These are phyloP conservation scores for Danio jaintianensis DNA, from an alignment of 2,797 vertebrate species.

Conservation along the genomic window DNA sequence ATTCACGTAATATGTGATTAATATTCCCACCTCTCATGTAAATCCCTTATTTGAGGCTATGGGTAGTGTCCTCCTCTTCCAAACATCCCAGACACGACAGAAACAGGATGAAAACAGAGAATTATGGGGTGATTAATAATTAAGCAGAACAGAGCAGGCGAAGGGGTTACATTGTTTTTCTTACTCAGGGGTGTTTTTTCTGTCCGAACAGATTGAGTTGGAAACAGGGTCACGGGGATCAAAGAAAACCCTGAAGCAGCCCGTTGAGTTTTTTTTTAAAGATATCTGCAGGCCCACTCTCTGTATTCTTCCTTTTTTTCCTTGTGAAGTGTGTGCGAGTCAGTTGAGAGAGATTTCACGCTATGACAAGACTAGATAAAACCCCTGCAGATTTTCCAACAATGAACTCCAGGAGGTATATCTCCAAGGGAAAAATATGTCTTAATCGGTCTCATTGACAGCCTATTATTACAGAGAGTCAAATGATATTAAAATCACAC, in stretches of 20 bases:
- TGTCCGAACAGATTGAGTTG: slow-evolving; percentile 79
- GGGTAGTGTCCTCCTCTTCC: background rate
- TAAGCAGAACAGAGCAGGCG: slow-evolving; percentile 50
- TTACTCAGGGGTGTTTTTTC: slow-evolving; percentile 55
- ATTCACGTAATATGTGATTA: background rate
- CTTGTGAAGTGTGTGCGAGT: slow-evolving; percentile 59
- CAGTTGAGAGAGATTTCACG: slow-evolving; percentile 62
- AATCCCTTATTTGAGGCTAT: background rate
- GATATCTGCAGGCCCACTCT: slow-evolving; percentile 64
- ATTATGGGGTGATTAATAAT: slow-evolving; percentile 57
- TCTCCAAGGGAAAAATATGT: slow-evolving; percentile 66
- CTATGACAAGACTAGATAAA: slow-evolving; percentile 67
- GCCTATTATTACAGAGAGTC: slow-evolving; percentile 40
- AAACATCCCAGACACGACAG: slow-evolving; percentile 30
- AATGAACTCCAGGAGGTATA: slow-evolving; percentile 67
- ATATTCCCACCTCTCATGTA: background rate
- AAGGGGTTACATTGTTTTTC: slow-evolving; percentile 58
- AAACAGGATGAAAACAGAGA: slow-evolving; percentile 34
- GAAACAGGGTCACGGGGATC: slow-evolving; percentile 73
- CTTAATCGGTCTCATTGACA: slow-evolving; percentile 57
- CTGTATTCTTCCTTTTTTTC: slow-evolving; percentile 49
- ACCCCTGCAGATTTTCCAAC: slow-evolving; percentile 68
- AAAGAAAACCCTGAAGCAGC: slow-evolving; percentile 76
- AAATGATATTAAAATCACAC: slow-evolving; percentile 44
- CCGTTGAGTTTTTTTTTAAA: slow-evolving; percentile 64